Percentiles rank a stretch among this genome's conserved stretches.
Conservation (phyloP, 2,113 vertebrate genomes). For the Pycnonotus jocosus region DNA sequence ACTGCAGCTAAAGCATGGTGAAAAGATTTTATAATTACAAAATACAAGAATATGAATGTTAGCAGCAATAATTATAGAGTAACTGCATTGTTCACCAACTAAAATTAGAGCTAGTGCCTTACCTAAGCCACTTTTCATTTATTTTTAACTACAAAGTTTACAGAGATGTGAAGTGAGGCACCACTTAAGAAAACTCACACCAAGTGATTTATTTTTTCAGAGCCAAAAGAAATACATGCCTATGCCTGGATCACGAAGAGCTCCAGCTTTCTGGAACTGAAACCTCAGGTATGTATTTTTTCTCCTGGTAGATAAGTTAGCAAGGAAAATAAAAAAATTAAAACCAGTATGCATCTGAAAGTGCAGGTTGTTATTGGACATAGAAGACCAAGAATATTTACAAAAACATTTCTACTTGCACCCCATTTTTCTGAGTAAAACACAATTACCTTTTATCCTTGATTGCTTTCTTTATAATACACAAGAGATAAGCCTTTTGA, state of each 20-base stretch:
- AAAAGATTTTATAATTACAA: not conserved
- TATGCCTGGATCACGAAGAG: not conserved
- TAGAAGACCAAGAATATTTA: not conserved
- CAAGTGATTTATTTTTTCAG: constrained; percentile 23
- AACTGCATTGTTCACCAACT: not conserved
- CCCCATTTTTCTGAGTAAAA: not conserved
- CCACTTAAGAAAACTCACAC: not conserved
- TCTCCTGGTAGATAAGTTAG: not conserved
- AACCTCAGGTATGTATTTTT: constrained; percentile 31
- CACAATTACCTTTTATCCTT: not conserved
- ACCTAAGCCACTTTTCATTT: not conserved
- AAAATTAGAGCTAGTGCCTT: not conserved
- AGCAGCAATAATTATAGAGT: not conserved
- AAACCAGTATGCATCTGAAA: not conserved
- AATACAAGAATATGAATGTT: not conserved
- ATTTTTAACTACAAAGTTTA: not conserved
- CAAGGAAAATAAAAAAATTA: not conserved
- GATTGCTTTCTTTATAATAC: constrained; percentile 15
- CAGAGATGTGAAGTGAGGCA: not conserved
- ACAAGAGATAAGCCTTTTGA: constrained; percentile 32
- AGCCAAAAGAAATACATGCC: not conserved
- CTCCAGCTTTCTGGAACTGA: constrained; percentile 14
- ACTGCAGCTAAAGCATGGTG: not conserved
- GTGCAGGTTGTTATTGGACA: not conserved
- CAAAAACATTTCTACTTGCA: not conserved